These are phyloP conservation scores for Cephus cinctus DNA, from an alignment of 1,140 invertebrate genomes.

Conservation along the genomic window DNA sequence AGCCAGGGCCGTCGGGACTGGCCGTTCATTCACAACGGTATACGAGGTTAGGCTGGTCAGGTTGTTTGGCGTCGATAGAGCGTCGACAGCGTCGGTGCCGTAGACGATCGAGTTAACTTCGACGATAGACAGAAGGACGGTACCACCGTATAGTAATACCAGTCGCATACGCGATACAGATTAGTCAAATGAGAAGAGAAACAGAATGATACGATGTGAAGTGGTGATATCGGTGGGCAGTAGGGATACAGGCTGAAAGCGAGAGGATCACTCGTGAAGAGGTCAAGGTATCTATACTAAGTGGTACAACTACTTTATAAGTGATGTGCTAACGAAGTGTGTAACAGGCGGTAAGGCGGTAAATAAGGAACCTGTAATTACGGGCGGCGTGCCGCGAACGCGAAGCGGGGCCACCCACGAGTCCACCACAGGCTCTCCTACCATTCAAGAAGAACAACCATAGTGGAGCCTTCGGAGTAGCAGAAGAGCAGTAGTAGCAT, in stretches of 20 bases:
- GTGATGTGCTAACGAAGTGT: constrained; percentile 55
- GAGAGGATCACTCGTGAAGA: no score
- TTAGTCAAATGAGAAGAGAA: background rate
- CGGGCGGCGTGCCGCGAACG: constrained; percentile 40
- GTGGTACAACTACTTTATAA: constrained; percentile 49
- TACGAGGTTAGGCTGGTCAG: constrained; percentile 22
- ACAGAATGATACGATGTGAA: no score
- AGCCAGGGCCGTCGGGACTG: constrained; percentile 4
- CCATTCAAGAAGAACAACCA: no score
- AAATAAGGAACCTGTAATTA: constrained; percentile 58
- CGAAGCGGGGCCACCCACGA: constrained; percentile 43
- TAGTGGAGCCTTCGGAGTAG: no score
- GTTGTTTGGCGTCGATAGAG: constrained; percentile 19
- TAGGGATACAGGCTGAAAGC: no score
- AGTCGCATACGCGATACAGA: background rate
- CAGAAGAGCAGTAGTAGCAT: no score
- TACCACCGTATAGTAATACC: background rate
- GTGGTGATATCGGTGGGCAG: no score
- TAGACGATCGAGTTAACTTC: constrained; percentile 2
- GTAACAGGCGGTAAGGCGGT: constrained; percentile 54
- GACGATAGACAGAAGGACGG: constrained; percentile 5
- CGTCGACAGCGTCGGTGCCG: background rate
- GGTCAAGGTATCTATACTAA: no score
- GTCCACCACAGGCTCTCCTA: constrained; percentile 21
- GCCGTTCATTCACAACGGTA: constrained; percentile 23